A percentile compares a stretch with the other conserved stretches of the same genome.
Conservation (phyloP, 2,888 invertebrate species). For the Microchrysa polita region DNA sequence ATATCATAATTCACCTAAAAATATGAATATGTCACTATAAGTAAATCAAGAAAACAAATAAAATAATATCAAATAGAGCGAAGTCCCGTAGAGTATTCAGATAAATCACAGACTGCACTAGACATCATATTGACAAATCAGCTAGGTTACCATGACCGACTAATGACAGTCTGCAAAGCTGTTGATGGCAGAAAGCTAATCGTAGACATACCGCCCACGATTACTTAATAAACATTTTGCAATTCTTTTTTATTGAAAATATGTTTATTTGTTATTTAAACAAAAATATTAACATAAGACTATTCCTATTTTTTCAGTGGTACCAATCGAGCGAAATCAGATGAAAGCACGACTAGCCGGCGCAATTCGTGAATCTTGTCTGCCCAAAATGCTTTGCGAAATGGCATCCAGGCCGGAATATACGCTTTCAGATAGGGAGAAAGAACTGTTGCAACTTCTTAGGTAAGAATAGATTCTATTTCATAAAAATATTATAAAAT, state of each 20-base stretch:
- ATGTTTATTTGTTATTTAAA: not conserved
- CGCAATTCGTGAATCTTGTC: conserved; percentile 62
- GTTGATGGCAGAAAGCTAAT: not conserved
- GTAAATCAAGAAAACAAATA: too few species aligned
- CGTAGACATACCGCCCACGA: not conserved
- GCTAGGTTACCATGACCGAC: not conserved
- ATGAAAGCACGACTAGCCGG: conserved; percentile 55
- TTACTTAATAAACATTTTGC: not conserved
- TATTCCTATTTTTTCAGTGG: conserved; percentile 11
- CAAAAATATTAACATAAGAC: not conserved
- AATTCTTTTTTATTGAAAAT: too few species aligned
- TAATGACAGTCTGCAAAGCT: not conserved
- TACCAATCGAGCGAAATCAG: conserved; percentile 14
- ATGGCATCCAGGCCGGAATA: conserved; percentile 63
- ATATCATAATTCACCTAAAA: too few species aligned
- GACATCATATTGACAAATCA: not conserved
- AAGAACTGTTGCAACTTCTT: conserved; percentile 61
- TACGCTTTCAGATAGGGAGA: conserved; percentile 61
- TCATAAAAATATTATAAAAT: too few species aligned
- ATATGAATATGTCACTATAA: too few species aligned
- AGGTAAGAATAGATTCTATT: too few species aligned
- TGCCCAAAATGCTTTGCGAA: conserved; percentile 64
- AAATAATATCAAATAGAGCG: not conserved
- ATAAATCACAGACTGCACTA: not conserved
- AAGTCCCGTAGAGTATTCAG: not conserved